Evolutionary conservation across 1,140 invertebrate genomes (phyloP), one percentile per base, ranked within the genome.

Genomic region (Artemia franciscana): DNA sequence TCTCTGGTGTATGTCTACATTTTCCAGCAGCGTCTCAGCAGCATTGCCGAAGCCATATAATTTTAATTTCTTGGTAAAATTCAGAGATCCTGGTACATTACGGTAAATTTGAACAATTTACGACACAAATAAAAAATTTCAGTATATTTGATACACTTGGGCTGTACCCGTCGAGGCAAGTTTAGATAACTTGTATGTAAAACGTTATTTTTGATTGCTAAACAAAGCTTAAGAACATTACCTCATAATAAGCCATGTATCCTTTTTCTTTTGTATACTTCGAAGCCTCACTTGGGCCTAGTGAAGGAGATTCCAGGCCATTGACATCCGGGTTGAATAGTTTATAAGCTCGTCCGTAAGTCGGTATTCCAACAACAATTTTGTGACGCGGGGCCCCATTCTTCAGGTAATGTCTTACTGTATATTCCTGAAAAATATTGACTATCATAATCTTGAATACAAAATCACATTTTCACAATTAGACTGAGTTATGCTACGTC

Each of bases 241-340:
- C 88, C 79, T 93, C 90, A 69, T 91, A 92, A 72, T 91, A 93
- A 27, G 90, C 86, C 62, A 94, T 76, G 68, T 92, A 94, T 67
- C 90, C 90, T 68, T 90, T 88, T 74, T 93, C 90, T 68, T 85
- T 78, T 0, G 90, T 93, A 4, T 86, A 86, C 62, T 90, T 86
- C 21, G 89, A 90, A 72, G 90, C 84, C 65, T 84, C 82, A 0
- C 89, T 90, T 5, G 90, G 88, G 3, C 88, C 89, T 69, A 91
- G 86, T 12, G 89, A 82, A 0, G 88, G 86, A 0, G 88, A 79
- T 1, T 87, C 88, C 24, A 92, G 77, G 39, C 83, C 83, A 7
- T 78, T 83, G 15, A 82, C 81, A 58, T 85, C 83, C 9, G 78
- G 75, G 72, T 92, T 91, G 67, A 85, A 84, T 24, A 93, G 73